phyloP scores from a whole-genome alignment of 2,888 invertebrate genomes.

The Nemurella pictetii region DNA sequence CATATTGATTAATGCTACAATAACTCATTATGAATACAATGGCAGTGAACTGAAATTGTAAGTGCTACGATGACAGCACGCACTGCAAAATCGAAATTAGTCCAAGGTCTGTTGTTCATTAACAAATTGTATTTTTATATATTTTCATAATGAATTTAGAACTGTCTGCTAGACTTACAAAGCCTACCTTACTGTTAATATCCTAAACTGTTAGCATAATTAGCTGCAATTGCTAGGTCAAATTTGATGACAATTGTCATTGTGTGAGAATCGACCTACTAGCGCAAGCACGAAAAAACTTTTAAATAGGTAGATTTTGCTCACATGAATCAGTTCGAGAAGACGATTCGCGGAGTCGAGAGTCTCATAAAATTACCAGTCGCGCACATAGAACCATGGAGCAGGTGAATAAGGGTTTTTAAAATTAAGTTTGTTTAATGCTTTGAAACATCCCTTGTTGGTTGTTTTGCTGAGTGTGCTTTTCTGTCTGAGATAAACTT shows the following conservation, averaged over 20 bases:
- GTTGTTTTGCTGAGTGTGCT: neutral
- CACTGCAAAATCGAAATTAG: conserved; percentile 11
- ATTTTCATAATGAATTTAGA: neutral
- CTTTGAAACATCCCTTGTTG: neutral
- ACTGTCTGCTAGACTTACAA: conserved; percentile 19
- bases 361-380: neutral
- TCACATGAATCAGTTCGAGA: conserved; percentile 1
- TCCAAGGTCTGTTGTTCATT: conserved; percentile 5
- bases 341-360: neutral
- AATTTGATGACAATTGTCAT: conserved; percentile 17
- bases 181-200: neutral
- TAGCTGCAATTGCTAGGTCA: conserved; percentile 18
- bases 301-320: conserved; percentile 18
- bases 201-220: conserved; percentile 14
- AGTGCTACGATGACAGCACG: neutral
- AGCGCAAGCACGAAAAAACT: neutral
- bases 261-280: conserved; percentile 25
- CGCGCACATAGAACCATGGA: neutral
- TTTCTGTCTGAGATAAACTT: neutral
- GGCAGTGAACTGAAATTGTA: neutral
- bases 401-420: neutral
- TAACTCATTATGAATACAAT: neutral
- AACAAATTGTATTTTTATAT: conserved; percentile 10
- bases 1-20: neutral
- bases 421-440: neutral